Base-by-base conservation (phyloP, 2,888 invertebrate species). In the Myopa tessellatipennis region DNA sequence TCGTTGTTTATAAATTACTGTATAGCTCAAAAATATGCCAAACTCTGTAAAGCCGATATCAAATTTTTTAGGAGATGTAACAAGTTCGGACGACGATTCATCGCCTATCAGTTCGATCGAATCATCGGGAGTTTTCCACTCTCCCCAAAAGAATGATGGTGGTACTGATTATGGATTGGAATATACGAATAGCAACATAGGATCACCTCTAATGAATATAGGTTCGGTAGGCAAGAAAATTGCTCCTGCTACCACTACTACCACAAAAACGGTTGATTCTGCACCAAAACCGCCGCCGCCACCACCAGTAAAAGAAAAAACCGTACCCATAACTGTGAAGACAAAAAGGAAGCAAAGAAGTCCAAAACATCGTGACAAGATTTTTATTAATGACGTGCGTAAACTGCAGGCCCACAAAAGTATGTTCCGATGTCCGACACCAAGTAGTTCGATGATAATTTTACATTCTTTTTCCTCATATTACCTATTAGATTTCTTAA, bases 401-500 rank as follows among this genome's bases (percentile, higher is more conserved):
- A 14, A 38, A 0, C 79, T 87, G 7, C 86, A 84, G 72, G 4
- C 8, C 0, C 14, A 69, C 0, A 76, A 80, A 6, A 6, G 26
- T 45, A 45, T 45, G 45, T 4, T 45, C 45, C 1, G 45, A 45
- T 8, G 10, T 45, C 1, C 26, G 45, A 45, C 10, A 8, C 45
- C 45, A 4, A 1, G 10, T 6, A 45, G 0, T 45, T 1, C 45
- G 45, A 8, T 45, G 45, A 8, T 45, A 3, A 10, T 45, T 45
- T 2, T 6, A 45, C 45, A 45, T 1, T 60, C 67, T 76, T 65
- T 45, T 12, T 34, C 72, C 67, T 63, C 36, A 60, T 1, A n/a
- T 61, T 61, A 45, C 16, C 26, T 16, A 63, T 12, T 58, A 73
- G 81, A 76, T 3, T 71, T 78, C 26, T 26, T 90, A 1, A 89